Conservation (phyloP, 2,113 vertebrate species). For the Lophochroa leadbeateri region DNA sequence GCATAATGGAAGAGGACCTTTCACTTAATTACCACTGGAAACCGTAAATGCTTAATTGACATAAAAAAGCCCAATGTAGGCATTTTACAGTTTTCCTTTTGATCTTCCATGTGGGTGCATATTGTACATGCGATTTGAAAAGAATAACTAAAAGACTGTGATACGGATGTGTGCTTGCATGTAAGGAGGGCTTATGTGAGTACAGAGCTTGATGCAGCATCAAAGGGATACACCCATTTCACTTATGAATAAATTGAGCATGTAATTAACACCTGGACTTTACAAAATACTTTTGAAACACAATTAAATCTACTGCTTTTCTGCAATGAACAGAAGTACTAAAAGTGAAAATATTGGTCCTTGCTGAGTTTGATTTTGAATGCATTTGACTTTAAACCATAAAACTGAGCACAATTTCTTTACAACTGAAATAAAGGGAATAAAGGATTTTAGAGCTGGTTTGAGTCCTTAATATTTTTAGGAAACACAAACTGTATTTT, state of each 20-base stretch:
- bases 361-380: background rate
- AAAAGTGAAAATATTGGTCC: conserved; percentile 13
- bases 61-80: no score
- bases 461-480: background rate
- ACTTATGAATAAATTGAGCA: conserved; percentile 59
- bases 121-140: no score
- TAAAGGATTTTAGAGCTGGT: background rate
- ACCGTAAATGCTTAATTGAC: no score
- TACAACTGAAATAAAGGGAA: background rate
- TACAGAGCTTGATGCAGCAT: conserved; percentile 4
- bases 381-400: background rate
- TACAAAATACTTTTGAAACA: conserved; percentile 19
- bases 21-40: no score
- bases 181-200: conserved; percentile 12
- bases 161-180: conserved; percentile 14
- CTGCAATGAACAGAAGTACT: background rate
- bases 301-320: conserved; percentile 8
- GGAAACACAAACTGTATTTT: background rate
- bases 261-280: conserved; percentile 68
- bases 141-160: no score
- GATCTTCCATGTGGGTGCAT: no score
- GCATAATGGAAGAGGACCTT: no score
- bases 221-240: conserved; percentile 49
- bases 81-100: no score
- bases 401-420: background rate